These are phyloP conservation scores for Gasterosteus aculeatus DNA, from an alignment of 2,113 vertebrate species.

Conservation along the genomic window DNA sequence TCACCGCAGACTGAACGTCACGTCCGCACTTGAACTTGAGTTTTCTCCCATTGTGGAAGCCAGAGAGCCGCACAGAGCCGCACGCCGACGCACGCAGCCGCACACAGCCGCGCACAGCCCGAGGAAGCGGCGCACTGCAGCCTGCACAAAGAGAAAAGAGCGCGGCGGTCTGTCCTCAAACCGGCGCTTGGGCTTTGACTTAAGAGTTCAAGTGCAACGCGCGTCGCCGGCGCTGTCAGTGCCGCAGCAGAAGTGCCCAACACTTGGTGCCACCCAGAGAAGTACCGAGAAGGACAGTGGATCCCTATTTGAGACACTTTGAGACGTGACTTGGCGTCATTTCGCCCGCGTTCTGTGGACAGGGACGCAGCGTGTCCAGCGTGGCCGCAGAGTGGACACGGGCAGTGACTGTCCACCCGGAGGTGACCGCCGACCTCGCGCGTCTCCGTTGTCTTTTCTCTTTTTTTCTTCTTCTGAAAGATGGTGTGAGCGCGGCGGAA, in stretches of 20 bases:
- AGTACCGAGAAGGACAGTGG: conserved; percentile 62
- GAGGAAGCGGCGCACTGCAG: conserved; percentile 58
- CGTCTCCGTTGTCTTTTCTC: conserved; percentile 11
- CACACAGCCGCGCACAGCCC: conserved; percentile 80
- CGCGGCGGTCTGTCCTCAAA: conserved; percentile 54
- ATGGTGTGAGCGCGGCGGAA: conserved; percentile 45
- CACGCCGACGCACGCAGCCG: conserved; percentile 55
- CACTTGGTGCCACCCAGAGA: conserved; percentile 59
- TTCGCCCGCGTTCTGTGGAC: conserved; percentile 15
- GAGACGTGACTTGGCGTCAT: conserved; percentile 4
- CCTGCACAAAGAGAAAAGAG: conserved; percentile 45
- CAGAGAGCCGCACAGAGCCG: conserved; percentile 79
- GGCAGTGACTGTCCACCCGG: conserved; percentile 44
- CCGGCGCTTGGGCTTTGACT: conserved; percentile 65
- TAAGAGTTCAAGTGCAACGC: conserved; percentile 59
- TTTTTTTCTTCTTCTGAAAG: conserved; percentile 30
- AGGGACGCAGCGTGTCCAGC: conserved; percentile 38
- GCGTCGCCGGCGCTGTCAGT: conserved; percentile 56
- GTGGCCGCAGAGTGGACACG: conserved; percentile 62
- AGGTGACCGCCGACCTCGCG: conserved; percentile 47
- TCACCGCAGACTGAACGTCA: conserved; percentile 99
- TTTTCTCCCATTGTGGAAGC: conserved; percentile 97
- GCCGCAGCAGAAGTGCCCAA: conserved; percentile 71
- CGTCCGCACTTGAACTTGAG: conserved; percentile 99
- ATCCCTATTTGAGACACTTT: conserved; percentile 61